Base-by-base conservation (phyloP, 2,113 vertebrate genomes). In the Romanogobio albipinnatus region DNA sequence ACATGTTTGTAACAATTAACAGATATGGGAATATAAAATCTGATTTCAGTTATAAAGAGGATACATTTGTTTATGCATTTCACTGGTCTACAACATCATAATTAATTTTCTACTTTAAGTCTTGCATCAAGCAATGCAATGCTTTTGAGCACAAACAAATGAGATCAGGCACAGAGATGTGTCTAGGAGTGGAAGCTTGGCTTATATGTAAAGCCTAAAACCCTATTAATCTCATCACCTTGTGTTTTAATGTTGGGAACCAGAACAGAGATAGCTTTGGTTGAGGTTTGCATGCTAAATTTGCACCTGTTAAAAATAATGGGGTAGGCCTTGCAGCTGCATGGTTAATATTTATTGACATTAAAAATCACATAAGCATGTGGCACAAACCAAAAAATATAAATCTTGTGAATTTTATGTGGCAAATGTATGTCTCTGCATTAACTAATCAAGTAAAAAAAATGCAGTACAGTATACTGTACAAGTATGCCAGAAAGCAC, bases 201-300 rank as follows among this genome's bases (percentile, higher is more conserved):
- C 66, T 70, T 39, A 68, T 33, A 17, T 68, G 33, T 19, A 73
- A 73, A 73, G 43, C 70, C 43, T 73, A 45, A 74, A 74, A 49
- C 11, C 11, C 5, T 49, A 26, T 49, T 74, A 74, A 74, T 74
- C 71, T 74, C n/a, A 74, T 49, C 43, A 74, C 43, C 71, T 74
- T 9, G 11, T 74, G 43, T 15, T 68, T 51, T 51, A 14, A 78
- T 61, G 29, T 74, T 19, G 26, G 39, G 74, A 51, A 61, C 85
- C 59, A 79, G 77, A 71, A 49, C 26, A 36, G 7, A 49, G 53
- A 75, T 59, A 45, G 15, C 36, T 62, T 29, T 29, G 45, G 78
- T 70, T 45, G 22, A n/a, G 19, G 58, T 39, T 43, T 61, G 43
- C 13, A 49, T 0, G 11, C n/a, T 47, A 49, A 74, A 49, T 74